phyloP scores from a whole-genome alignment of 1,140 invertebrate genomes.

The Idris sp. region DNA sequence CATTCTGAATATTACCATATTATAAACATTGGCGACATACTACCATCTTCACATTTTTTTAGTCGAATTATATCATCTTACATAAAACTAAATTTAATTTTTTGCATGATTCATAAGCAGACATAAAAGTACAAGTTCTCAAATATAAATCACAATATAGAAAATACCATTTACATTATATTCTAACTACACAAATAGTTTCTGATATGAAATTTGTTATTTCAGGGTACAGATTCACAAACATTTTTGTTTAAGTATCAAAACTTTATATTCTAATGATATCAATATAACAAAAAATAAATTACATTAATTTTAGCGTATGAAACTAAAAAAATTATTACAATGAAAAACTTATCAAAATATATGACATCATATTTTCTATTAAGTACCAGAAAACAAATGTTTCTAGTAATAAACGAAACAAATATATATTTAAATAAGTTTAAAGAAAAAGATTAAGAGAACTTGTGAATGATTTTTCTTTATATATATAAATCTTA shows the following conservation, averaged over 20 bases:
- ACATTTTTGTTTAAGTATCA: slow-evolving; percentile 8
- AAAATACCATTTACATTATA: slow-evolving; percentile 9
- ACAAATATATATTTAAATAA: slow-evolving; percentile 7
- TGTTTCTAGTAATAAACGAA: slow-evolving; percentile 6
- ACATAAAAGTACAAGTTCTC: slow-evolving; percentile 47
- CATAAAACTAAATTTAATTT: slow-evolving; percentile 1
- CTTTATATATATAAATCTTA: slow-evolving; percentile 21
- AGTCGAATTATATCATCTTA: too few relatives aligned
- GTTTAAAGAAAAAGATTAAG: slow-evolving; percentile 17
- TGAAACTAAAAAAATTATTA: too few relatives aligned
- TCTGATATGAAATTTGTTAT: slow-evolving; percentile 38
- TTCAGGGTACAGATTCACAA: slow-evolving; percentile 11
- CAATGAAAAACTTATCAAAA: slow-evolving; percentile 16
- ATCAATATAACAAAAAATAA: slow-evolving; percentile 1
- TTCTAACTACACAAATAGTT: too few relatives aligned
- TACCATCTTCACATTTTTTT: too few relatives aligned
- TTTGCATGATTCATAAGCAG: slow-evolving; percentile 34
- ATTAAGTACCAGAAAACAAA: slow-evolving; percentile 7
- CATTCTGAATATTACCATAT: neutral
- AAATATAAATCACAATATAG: slow-evolving; percentile 18
- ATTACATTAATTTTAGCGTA: neutral
- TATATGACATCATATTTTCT: neutral
- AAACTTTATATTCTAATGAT: neutral
- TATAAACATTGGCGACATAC: too few relatives aligned
- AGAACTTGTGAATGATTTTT: slow-evolving; percentile 12